phyloP scores from a whole-genome alignment of 2,888 invertebrate species.

The Gymnosoma rotundatum region DNA sequence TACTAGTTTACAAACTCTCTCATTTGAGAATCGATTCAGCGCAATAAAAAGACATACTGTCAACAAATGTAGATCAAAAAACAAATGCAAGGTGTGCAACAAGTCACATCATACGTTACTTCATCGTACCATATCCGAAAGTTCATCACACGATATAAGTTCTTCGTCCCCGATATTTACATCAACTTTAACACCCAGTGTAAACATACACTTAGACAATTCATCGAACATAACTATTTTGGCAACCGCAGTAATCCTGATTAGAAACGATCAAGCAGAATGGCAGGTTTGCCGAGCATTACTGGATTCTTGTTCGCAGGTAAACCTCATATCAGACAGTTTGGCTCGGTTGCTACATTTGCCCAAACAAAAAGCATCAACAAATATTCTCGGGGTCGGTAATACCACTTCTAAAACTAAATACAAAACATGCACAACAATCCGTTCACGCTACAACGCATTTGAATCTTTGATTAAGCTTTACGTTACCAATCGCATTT shows the following conservation, averaged over 20 bases:
- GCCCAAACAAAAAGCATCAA: slow-evolving; percentile 23
- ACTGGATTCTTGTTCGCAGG: slow-evolving; percentile 58
- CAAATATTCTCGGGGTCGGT: slow-evolving; percentile 55
- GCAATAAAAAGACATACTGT: slow-evolving; percentile 46
- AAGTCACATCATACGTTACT: slow-evolving; percentile 52
- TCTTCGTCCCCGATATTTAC: neutral
- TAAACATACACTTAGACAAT: slow-evolving; percentile 9
- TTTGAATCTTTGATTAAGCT: slow-evolving; percentile 5
- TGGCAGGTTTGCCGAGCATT: slow-evolving; percentile 19
- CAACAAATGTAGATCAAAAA: slow-evolving; percentile 24
- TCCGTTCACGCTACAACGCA: slow-evolving; percentile 39
- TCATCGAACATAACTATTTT: neutral
- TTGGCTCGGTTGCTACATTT: slow-evolving; percentile 40
- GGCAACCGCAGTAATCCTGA: no score
- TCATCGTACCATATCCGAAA: slow-evolving; percentile 28
- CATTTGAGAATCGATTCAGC: slow-evolving; percentile 39
- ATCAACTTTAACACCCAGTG: neutral
- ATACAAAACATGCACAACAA: slow-evolving; percentile 54
- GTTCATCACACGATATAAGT: neutral
- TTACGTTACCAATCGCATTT: slow-evolving; percentile 31
- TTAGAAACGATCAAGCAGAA: neutral
- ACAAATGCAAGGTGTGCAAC: slow-evolving; percentile 19
- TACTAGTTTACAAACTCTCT: slow-evolving; percentile 19
- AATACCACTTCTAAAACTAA: slow-evolving; percentile 35
- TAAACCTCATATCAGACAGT: slow-evolving; percentile 56